Evolutionary conservation across 2,797 vertebrate species (phyloP), one percentile per base, ranked within the genome.

Genomic region (Mormyrops attenuatus): DNA sequence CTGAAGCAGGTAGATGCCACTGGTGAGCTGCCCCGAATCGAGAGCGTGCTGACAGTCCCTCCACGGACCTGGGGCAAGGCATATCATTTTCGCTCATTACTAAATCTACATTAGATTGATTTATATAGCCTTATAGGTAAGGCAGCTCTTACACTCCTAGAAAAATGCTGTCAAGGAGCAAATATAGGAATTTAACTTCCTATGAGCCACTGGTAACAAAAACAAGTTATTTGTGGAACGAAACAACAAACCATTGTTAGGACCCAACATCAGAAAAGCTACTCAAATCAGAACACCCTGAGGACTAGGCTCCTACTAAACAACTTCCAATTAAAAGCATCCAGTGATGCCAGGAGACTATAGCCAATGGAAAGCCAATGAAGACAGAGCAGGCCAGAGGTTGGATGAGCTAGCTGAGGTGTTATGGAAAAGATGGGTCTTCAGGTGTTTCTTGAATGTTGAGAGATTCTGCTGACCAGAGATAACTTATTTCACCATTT

Each of bases 11-110:
- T 97, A 98, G 88, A 98, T 97, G 2, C 97, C 97, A 1, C 95
- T 98, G 90, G 94, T 94, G 91, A 91, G 94, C 93, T 95, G 93
- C 0, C 97, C 97, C 0, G 96, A 96, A 47, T 93, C 93, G 3
- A 96, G 92, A 30, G 95, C 97, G 22, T 97, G 96, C 53, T 96
- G 95, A 89, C 98, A 98, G 91, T 98, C 97, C 15, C 85, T 90
- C 98, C 98, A 98, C 0, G 97, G 97, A 52, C 97, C 98, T 98
- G 92, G 3, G 44, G 85, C 5, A 47, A 88, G 15, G 84, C 50
- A 3, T 0, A 38, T 3, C 6, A 44, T 80, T 80, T 41, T 34
- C 26, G 3, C 26, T 69, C 26, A 13, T 13, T 34, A 69, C 22
- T 34, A 34, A 69, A 34, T 69, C 34, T 22, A 34, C 30, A 69